A percentile compares a stretch with the other conserved stretches of the same genome.
phyloP scores from a whole-genome alignment of 2,797 vertebrate species.

The Echeneis naucrates region DNA sequence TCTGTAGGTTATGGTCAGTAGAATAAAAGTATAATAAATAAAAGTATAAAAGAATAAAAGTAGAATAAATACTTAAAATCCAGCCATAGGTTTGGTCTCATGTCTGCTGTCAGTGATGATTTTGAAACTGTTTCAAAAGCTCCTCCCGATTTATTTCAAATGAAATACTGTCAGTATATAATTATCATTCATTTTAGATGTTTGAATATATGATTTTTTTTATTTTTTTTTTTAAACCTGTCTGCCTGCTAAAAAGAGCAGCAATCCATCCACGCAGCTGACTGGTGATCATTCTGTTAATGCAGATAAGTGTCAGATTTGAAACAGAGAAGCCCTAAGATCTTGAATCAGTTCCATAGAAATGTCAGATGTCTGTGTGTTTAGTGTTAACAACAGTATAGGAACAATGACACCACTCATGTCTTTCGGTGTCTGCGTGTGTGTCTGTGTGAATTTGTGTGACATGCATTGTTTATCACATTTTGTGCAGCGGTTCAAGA shows the following conservation, averaged over 20 bases:
- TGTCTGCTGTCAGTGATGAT: background rate
- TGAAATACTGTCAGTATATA: too few species aligned
- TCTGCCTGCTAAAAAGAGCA: background rate
- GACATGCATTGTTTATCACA: constrained; percentile 47
- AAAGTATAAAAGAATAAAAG: too few species aligned
- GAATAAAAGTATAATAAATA: too few species aligned
- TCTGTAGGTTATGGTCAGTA: constrained; percentile 26
- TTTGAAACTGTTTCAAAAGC: background rate
- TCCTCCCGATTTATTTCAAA: too few species aligned
- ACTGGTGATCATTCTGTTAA: background rate
- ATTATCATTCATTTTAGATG: background rate
- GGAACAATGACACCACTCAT: constrained; percentile 15
- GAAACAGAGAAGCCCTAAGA: constrained; percentile 2
- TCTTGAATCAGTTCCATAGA: constrained; percentile 10
- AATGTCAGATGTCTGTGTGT: constrained; percentile 6
- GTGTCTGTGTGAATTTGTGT: constrained; percentile 11
- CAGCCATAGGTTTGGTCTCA: background rate
- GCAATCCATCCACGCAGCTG: too few species aligned
- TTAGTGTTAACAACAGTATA: constrained; percentile 21
- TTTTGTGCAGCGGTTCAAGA: constrained; percentile 63
- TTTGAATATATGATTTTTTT: background rate
- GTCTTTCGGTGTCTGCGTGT: constrained; percentile 16
- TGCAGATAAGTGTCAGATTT: background rate
- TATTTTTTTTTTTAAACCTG: background rate
- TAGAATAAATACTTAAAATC: background rate